Evolutionary conservation across 2,888 invertebrate genomes (phyloP).

Genomic region (Loripinus fragilis): DNA sequence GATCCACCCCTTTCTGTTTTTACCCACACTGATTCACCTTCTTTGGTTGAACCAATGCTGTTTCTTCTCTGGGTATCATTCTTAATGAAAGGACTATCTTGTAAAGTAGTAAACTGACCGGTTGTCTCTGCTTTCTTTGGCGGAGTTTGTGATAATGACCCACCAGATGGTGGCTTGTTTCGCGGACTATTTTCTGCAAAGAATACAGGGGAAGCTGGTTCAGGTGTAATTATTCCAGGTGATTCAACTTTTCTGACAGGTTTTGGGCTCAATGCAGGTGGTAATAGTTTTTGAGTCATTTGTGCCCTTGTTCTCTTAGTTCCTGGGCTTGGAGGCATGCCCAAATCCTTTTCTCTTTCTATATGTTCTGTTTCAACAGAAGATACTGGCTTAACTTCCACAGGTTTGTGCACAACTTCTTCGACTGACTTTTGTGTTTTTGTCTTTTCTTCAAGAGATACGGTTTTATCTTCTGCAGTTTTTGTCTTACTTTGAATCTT

Average conservation of each 20-base stretch:
- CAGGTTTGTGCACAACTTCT: neutral
- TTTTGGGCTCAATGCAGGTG: slow-evolving; percentile 34
- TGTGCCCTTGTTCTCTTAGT: slow-evolving; percentile 12
- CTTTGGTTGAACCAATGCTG: slow-evolving; percentile 38
- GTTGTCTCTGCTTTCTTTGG: slow-evolving; percentile 36
- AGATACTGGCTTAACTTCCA: neutral
- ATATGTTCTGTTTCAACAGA: neutral
- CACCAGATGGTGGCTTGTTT: neutral
- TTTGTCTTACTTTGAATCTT: neutral
- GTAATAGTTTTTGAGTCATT: slow-evolving; percentile 13
- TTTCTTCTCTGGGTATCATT: slow-evolving; percentile 55
- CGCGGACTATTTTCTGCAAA: neutral
- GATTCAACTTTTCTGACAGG: slow-evolving; percentile 22
- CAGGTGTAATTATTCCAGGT: neutral
- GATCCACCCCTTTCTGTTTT: slow-evolving; percentile 33
- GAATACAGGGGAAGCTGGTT: neutral
- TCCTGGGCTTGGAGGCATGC: neutral
- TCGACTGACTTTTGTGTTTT: neutral
- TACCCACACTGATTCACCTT: slow-evolving; percentile 53
- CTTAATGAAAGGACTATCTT: slow-evolving; percentile 62
- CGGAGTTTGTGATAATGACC: neutral
- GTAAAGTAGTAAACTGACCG: slow-evolving; percentile 55
- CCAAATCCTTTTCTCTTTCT: neutral
- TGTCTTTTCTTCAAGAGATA: neutral
- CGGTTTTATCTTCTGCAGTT: neutral